Evolutionary conservation across 2,113 vertebrate genomes (phyloP).

Genomic region (Cercocebus atys): DNA sequence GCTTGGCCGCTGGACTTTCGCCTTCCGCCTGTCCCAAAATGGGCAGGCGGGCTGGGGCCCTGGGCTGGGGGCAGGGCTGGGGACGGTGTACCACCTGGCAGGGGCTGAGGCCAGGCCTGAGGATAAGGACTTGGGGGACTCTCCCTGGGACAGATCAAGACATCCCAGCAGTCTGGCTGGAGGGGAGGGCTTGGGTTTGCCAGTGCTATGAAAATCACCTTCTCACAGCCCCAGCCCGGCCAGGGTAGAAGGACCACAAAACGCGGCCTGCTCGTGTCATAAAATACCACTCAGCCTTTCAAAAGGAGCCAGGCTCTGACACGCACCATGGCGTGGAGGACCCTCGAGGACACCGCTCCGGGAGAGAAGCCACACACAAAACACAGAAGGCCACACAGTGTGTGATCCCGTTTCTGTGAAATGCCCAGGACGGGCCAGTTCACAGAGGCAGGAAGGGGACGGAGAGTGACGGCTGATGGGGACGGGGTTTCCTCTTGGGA

Average conservation of each 20-base stretch:
- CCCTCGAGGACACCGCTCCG: rapidly evolving
- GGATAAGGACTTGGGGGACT: no score
- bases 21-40: not conserved
- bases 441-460: not conserved
- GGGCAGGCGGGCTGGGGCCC: rapidly evolving
- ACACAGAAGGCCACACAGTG: not conserved
- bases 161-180: not conserved
- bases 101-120: not conserved
- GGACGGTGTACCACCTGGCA: not conserved
- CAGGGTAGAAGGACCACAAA: rapidly evolving
- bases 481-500: not conserved
- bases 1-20: constrained; percentile 5
- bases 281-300: rapidly evolving
- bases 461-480: not conserved
- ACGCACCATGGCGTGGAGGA: rapidly evolving
- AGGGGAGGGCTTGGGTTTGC: not conserved
- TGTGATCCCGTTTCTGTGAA: not conserved
- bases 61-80: not conserved
- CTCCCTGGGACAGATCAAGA: not conserved
- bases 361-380: not conserved
- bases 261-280: rapidly evolving
- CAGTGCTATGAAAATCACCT: rapidly evolving
- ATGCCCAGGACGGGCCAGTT: rapidly evolving
- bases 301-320: not conserved
- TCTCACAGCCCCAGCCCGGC: rapidly evolving